phyloP scores from a whole-genome alignment of 2,797 vertebrate species.

The Hemitrygon akajei region DNA sequence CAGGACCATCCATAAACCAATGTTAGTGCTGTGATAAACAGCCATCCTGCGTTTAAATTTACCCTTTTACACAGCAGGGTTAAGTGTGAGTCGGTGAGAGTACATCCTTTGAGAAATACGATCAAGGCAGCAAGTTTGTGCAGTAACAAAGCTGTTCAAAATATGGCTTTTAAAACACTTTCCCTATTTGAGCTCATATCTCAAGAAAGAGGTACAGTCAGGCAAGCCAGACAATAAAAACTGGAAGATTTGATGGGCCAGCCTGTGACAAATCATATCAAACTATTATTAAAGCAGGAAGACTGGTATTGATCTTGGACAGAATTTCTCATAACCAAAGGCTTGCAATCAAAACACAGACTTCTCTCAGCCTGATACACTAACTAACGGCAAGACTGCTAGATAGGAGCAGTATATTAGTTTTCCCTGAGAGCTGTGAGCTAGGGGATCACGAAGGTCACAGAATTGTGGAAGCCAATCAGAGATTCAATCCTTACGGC shows the following conservation, averaged over 20 bases:
- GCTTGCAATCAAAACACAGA: constrained; percentile 74
- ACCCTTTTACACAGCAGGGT: constrained; percentile 54
- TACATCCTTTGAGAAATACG: constrained; percentile 72
- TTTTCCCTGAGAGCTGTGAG: constrained; percentile 54
- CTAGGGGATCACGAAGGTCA: constrained; percentile 54
- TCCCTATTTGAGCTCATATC: constrained; percentile 76
- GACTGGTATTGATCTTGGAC: constrained; percentile 85
- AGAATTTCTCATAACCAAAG: constrained; percentile 81
- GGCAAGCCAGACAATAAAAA: constrained; percentile 85
- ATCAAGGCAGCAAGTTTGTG: constrained; percentile 76
- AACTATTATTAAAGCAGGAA: constrained; percentile 89
- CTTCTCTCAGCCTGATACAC: constrained; percentile 68
- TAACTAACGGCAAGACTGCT: constrained; percentile 61
- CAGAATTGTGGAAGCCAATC: constrained; percentile 57
- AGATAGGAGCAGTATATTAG: constrained; percentile 65
- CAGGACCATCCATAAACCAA: constrained; percentile 51
- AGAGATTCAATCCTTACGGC: constrained; percentile 54
- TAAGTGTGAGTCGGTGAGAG: constrained; percentile 70
- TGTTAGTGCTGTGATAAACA: constrained; percentile 61
- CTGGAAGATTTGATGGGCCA: constrained; percentile 70
- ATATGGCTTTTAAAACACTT: constrained; percentile 75
- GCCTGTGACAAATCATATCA: constrained; percentile 88
- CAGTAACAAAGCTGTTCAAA: constrained; percentile 78
- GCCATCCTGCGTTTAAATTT: constrained; percentile 62
- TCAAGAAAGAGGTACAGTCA: constrained; percentile 76